These are phyloP conservation scores for human DNA, from an alignment of 2,113 vertebrate genomes.

Conservation along the genomic window GRCh38 chrX:107099001-107099500, in stretches of 20 bases:
- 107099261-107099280: not conserved
- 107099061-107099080: conserved; percentile 33
- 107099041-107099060: conserved; percentile 13
- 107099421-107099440: not conserved
- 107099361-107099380: no score
- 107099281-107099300: not conserved
- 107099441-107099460: not conserved
- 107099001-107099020: conserved; percentile 5
- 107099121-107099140: not conserved
- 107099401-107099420: not conserved
- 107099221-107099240: not conserved
- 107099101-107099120: conserved; percentile 1
- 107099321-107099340: not conserved
- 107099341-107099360: not conserved
- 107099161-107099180: conserved; percentile 17
- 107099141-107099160: conserved; percentile 16
- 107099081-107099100: conserved; percentile 12
- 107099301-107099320: conserved; percentile 2
- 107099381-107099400: no score
- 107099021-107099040: conserved; percentile 23
- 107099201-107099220: conserved; percentile 28
- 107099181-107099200: conserved; percentile 12
- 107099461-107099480: conserved; percentile 12
- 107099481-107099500: conserved; percentile 10
- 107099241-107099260: not conserved